These are phyloP conservation scores for Agapostemon virescens DNA, from an alignment of 2,888 invertebrate species.

Conservation along the genomic window DNA sequence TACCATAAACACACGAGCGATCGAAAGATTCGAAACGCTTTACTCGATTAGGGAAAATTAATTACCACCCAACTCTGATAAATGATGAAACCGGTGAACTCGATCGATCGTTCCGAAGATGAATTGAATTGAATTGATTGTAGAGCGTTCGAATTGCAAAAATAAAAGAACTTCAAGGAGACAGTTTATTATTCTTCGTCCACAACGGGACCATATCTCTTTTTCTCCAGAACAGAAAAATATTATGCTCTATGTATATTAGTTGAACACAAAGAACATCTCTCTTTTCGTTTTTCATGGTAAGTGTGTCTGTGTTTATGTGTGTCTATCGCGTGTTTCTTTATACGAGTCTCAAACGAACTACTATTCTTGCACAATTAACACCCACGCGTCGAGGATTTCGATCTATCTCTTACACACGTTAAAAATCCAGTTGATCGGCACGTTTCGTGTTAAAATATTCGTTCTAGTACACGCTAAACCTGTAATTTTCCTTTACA, in stretches of 20 bases:
- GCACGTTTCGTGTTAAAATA: constrained; percentile 30
- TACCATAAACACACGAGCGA: background rate
- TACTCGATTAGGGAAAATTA: background rate
- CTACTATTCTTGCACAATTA: background rate
- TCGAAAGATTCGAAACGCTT: background rate
- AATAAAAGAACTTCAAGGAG: background rate
- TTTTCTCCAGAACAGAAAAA: constrained; percentile 16
- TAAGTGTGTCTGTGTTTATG: background rate
- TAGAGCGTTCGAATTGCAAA: constrained; percentile 26
- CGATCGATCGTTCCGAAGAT: constrained; percentile 25
- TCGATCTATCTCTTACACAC: background rate
- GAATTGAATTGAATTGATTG: constrained; percentile 41
- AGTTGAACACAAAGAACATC: constrained; percentile 20
- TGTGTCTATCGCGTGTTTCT: background rate
- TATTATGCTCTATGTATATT: constrained; percentile 10
- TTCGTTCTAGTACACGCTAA: constrained; percentile 27
- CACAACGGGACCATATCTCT: constrained; percentile 6
- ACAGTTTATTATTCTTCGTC: constrained; percentile 12
- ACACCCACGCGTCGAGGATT: background rate
- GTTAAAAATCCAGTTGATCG: constrained; percentile 40
- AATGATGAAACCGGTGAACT: background rate
- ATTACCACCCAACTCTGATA: constrained; percentile 4
- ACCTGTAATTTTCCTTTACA: constrained; percentile 18
- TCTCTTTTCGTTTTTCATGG: background rate
- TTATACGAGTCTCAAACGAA: background rate